A percentile compares a stretch with the other conserved stretches of the same genome.
Conservation (phyloP, 2,888 invertebrate species). For the Platerodrilus igneus region DNA sequence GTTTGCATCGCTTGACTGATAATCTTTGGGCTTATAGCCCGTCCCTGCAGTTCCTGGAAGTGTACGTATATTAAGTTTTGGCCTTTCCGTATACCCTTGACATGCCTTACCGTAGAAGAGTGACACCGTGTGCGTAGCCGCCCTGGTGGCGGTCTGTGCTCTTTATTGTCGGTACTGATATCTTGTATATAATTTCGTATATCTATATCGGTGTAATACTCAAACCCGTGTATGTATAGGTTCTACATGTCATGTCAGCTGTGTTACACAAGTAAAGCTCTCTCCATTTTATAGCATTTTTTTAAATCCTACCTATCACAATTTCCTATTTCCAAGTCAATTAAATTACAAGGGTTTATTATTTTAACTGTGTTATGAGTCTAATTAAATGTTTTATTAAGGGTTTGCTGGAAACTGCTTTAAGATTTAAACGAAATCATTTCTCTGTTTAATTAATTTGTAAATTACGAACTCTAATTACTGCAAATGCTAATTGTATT, state of each 20-base stretch:
- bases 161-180: conserved; percentile 40
- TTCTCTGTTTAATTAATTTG: no score
- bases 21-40: conserved; percentile 40
- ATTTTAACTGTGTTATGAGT: no score
- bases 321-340: no score
- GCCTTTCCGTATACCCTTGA: conserved; percentile 43
- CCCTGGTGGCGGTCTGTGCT: conserved; percentile 29
- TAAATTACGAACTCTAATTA: no score
- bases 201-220: conserved; percentile 48
- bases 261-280: conserved; percentile 51
- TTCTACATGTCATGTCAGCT: conserved; percentile 49
- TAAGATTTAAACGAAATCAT: no score
- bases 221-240: conserved; percentile 49
- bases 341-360: no score
- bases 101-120: conserved; percentile 46
- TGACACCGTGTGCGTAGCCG: conserved; percentile 33
- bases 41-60: conserved; percentile 41
- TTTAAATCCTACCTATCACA: conserved; percentile 17
- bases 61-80: conserved; percentile 36
- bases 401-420: no score
- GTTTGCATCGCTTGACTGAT: conserved; percentile 46
- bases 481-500: no score
- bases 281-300: conserved; percentile 46
- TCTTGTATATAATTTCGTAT: conserved; percentile 31
- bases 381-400: no score